Conservation (phyloP, 1,140 invertebrate species). For the Magallana ariakensis region DNA sequence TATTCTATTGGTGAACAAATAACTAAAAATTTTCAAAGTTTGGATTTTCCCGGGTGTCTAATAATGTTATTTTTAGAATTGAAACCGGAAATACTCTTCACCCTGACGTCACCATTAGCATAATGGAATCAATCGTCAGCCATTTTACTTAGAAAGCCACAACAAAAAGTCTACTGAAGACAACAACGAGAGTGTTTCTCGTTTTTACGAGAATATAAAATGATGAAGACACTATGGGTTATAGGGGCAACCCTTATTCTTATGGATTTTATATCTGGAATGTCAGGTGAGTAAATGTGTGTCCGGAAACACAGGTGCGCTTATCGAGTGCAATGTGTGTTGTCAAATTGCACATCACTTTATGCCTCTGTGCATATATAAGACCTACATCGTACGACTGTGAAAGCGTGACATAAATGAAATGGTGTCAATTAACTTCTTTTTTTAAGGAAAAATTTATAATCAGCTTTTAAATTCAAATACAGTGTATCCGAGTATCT, state of each 20-base stretch:
- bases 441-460: no score
- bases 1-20: no score
- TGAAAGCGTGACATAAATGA: no score
- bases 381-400: no score
- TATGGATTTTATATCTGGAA: constrained; percentile 27
- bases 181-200: constrained; percentile 9
- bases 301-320: no score
- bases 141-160: constrained; percentile 23
- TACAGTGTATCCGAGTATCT: no score
- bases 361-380: no score
- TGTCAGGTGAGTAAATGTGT: constrained; percentile 1
- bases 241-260: constrained; percentile 20
- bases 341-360: no score
- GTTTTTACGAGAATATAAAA: constrained; percentile 17
- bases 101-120: constrained; percentile 32
- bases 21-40: no score
- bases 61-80: not conserved
- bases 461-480: no score
- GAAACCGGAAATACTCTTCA: constrained; percentile 1
- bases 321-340: no score
- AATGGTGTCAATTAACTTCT: no score
- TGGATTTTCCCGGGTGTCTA: constrained; percentile 4
- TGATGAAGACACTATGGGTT: constrained; percentile 18
- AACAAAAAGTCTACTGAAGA: constrained; percentile 30
- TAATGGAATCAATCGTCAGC: constrained; percentile 36